phyloP scores from a whole-genome alignment of 2,113 vertebrate genomes.

The Psilopogon haemacephalus region DNA sequence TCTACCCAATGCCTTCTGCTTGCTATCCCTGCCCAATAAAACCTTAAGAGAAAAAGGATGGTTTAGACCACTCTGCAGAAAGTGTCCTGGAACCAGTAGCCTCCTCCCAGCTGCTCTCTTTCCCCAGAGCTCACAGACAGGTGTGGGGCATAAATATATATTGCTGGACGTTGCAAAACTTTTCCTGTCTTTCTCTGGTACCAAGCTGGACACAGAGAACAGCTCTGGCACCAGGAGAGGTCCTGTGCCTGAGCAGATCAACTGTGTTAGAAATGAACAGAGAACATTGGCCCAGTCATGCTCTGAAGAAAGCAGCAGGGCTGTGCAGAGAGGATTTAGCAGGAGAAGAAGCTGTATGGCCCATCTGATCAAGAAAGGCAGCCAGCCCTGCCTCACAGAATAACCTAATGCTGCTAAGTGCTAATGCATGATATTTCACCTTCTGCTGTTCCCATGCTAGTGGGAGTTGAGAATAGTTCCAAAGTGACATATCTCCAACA shows the following conservation, averaged over 20 bases:
- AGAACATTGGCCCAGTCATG: neutral
- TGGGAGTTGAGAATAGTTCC: constrained; percentile 48
- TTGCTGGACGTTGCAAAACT: neutral
- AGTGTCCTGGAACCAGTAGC: neutral
- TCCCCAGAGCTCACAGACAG: neutral
- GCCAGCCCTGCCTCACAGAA: constrained; percentile 23
- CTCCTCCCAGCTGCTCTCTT: neutral
- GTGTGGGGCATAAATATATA: neutral
- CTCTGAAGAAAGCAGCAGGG: neutral
- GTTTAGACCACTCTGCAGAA: neutral
- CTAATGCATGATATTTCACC: neutral
- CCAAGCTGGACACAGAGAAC: neutral
- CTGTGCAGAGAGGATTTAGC: neutral
- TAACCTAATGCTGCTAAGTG: constrained; percentile 27
- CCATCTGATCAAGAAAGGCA: neutral
- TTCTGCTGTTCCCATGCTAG: constrained; percentile 4
- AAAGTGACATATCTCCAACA: constrained; percentile 11
- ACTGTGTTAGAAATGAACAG: neutral
- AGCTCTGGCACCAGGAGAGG: neutral
- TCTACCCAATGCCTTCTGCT: neutral
- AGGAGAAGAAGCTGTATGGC: neutral
- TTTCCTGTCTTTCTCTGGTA: neutral
- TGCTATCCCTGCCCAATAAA: neutral
- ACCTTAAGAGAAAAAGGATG: neutral
- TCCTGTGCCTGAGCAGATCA: neutral